Percentiles rank a stretch among this genome's conserved stretches.
phyloP scores from a whole-genome alignment of 2,888 invertebrate species.

The Pimpla rufipes region DNA sequence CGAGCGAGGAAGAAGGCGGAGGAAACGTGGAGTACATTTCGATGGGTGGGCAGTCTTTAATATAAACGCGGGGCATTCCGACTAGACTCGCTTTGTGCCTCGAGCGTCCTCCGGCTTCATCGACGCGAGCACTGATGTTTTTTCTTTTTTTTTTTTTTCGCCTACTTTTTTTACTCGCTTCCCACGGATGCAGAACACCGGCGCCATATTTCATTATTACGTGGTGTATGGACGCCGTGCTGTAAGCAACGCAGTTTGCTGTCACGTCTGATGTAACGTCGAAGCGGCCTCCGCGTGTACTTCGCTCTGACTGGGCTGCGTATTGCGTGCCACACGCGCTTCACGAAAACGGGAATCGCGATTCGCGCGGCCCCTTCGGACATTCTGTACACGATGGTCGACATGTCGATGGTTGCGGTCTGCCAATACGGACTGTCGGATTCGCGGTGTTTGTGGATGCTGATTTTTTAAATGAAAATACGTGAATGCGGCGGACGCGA shows the following conservation, averaged over 20 bases:
- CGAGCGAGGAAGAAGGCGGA: slow-evolving; percentile 9
- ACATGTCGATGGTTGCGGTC: slow-evolving; percentile 6
- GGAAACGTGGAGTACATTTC: slow-evolving; percentile 50
- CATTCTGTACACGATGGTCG: background rate
- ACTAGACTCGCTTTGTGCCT: slow-evolving; percentile 13
- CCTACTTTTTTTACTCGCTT: background rate
- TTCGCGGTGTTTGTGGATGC: background rate
- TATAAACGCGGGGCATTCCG: slow-evolving; percentile 18
- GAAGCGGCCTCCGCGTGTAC: background rate
- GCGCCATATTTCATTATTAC: background rate
- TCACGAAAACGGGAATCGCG: slow-evolving; percentile 7
- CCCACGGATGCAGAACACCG: background rate
- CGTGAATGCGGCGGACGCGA: background rate
- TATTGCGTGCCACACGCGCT: slow-evolving; percentile 1
- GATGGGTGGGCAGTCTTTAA: slow-evolving; percentile 10
- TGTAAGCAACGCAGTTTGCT: no score
- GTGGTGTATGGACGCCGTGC: background rate
- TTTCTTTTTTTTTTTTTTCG: slow-evolving; percentile 9
- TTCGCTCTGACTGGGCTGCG: background rate
- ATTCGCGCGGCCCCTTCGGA: background rate
- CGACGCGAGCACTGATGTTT: no score
- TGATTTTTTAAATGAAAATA: slow-evolving; percentile 17
- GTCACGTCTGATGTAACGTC: no score
- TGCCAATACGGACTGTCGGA: background rate
- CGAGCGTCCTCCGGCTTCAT: background rate